Percentiles rank a stretch among this genome's conserved stretches.
These are phyloP conservation scores for Sandelia bainsii DNA, from an alignment of 2,797 vertebrate genomes.

Conservation along the genomic window DNA sequence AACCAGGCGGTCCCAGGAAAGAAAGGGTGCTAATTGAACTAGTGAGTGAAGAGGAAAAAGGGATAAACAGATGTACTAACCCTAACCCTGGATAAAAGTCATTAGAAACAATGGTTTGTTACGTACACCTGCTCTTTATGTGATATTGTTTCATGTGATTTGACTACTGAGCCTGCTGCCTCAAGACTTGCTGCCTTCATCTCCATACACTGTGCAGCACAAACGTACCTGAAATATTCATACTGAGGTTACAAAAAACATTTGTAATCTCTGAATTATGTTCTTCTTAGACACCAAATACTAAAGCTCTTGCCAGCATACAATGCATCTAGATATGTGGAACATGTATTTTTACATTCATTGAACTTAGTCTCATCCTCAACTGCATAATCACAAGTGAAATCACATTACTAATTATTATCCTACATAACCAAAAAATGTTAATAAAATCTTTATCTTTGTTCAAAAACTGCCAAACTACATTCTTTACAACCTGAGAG, in stretches of 20 bases:
- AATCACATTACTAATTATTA: neutral
- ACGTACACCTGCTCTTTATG: constrained; percentile 30
- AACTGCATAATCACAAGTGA: neutral
- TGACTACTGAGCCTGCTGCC: constrained; percentile 7
- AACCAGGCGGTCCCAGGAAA: constrained; percentile 4
- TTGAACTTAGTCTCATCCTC: neutral
- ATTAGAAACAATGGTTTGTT: constrained; percentile 37
- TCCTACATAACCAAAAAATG: too few relatives aligned
- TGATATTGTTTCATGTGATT: constrained; percentile 34
- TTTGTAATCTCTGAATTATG: too few relatives aligned
- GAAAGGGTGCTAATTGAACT: constrained; percentile 5
- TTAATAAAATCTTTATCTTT: too few relatives aligned
- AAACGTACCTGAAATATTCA: constrained; percentile 13
- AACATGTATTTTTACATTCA: neutral
- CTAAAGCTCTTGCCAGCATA: too few relatives aligned
- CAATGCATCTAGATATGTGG: too few relatives aligned
- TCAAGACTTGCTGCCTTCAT: constrained; percentile 1
- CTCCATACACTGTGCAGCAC: neutral
- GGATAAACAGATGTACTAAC: neutral
- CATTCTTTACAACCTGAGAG: too few relatives aligned
- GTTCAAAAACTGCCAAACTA: too few relatives aligned
- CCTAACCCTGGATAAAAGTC: constrained; percentile 25
- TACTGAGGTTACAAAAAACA: too few relatives aligned
- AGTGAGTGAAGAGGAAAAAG: neutral
- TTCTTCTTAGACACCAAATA: too few relatives aligned